Evolutionary conservation across 2,888 invertebrate genomes (phyloP).

Genomic region (Synanthedon formicaeformis): DNA sequence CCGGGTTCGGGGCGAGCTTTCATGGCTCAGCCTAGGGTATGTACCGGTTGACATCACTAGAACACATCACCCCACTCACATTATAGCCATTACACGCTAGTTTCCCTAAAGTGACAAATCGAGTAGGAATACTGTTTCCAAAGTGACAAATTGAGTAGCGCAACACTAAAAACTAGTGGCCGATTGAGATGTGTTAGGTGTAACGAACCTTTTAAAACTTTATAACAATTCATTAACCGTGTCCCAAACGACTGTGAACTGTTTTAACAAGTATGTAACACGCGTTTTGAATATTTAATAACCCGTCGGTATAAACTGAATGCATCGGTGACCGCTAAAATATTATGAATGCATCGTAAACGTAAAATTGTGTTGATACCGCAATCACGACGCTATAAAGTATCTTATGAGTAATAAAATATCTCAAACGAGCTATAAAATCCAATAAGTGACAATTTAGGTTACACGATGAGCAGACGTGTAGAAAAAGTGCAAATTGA

Average conservation of each 20-base stretch:
- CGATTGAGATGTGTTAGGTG: constrained; percentile 20
- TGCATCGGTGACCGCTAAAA: too few relatives aligned
- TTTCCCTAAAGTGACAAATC: background rate
- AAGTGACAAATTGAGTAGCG: constrained; percentile 1
- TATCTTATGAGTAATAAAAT: constrained; percentile 21
- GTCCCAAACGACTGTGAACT: constrained; percentile 37
- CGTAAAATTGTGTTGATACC: constrained; percentile 15
- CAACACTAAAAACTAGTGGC: constrained; percentile 19
- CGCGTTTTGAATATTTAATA: constrained; percentile 48
- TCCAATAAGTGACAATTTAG: too few relatives aligned
- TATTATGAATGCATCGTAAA: constrained; percentile 19
- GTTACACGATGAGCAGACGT: too few relatives aligned
- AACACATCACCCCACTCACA: constrained; percentile 10
- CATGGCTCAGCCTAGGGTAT: constrained; percentile 93
- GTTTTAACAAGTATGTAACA: constrained; percentile 48
- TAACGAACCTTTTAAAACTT: constrained; percentile 12
- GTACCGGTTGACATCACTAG: constrained; percentile 36
- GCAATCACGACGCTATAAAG: constrained; percentile 13
- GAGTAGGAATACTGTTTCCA: constrained; percentile 3
- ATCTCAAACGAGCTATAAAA: constrained; percentile 12
- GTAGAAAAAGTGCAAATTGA: too few relatives aligned
- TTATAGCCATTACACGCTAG: constrained; percentile 13
- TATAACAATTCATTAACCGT: constrained; percentile 29
- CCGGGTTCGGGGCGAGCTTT: constrained; percentile 80
- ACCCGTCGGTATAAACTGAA: constrained; percentile 40